A percentile compares a stretch with the other conserved stretches of the same genome.
These are phyloP conservation scores for Poeciliopsis infans DNA, from an alignment of 2,797 vertebrate species.

Conservation along the genomic window DNA sequence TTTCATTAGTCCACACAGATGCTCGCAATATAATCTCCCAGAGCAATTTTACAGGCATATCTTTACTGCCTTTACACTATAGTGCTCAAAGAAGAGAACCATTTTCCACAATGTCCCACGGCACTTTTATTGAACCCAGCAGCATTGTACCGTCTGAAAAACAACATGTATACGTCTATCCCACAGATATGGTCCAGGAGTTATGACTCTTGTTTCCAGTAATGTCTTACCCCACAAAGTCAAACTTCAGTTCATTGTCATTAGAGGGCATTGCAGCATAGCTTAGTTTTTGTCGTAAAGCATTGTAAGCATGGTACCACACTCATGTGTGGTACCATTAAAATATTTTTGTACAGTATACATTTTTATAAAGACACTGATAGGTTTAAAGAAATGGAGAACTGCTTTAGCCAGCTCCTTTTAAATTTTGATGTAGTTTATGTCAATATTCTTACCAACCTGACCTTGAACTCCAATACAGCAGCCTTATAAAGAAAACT, in stretches of 20 bases:
- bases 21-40: constrained; percentile 76
- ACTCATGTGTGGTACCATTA: constrained; percentile 14
- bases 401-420: not conserved
- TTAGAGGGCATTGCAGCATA: constrained; percentile 53
- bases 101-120: constrained; percentile 57
- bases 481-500: not conserved
- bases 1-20: constrained; percentile 80
- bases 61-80: constrained; percentile 69
- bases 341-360: constrained; percentile 9
- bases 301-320: constrained; percentile 1
- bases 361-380: constrained; percentile 3
- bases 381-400: not conserved
- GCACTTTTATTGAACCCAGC: constrained; percentile 63
- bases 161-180: constrained; percentile 39
- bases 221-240: constrained; percentile 16
- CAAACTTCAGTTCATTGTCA: constrained; percentile 43
- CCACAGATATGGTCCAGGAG: constrained; percentile 37
- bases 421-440: not conserved
- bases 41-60: constrained; percentile 75
- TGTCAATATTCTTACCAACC: not conserved
- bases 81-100: constrained; percentile 49
- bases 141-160: constrained; percentile 45
- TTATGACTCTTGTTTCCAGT: constrained; percentile 23
- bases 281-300: constrained; percentile 29
- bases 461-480: not conserved